Evolutionary conservation across 2,797 vertebrate species (phyloP).

Genomic region (Pelodytes ibericus): DNA sequence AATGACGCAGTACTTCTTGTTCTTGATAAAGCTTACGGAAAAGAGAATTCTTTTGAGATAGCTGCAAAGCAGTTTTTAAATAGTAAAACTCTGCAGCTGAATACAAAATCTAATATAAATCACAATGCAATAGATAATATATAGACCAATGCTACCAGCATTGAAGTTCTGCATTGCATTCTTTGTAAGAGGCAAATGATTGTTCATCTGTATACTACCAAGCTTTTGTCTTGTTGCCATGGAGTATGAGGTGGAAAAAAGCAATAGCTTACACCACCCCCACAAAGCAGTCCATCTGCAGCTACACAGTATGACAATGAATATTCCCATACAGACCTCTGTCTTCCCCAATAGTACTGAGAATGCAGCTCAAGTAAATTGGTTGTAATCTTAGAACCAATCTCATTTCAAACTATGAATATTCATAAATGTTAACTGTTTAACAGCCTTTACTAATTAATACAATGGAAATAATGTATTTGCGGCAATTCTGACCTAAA

Average conservation of each 20-base stretch:
- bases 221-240: conserved; percentile 21
- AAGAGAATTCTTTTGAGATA: conserved; percentile 12
- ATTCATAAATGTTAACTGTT: no score
- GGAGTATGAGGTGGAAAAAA: conserved; percentile 9
- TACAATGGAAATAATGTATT: no score
- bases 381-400: no score
- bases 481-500: no score
- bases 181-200: conserved; percentile 21
- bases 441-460: no score
- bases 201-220: conserved; percentile 23
- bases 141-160: not conserved
- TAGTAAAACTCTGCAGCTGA: not conserved
- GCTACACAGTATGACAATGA: not conserved
- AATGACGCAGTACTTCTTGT: conserved; percentile 28
- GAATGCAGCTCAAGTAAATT: no score
- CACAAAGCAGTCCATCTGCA: conserved; percentile 4
- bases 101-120: not conserved
- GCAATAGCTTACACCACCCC: conserved; percentile 1
- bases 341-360: not conserved
- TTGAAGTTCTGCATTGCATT: not conserved
- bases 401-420: no score
- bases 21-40: conserved; percentile 26
- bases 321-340: not conserved
- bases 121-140: conserved; percentile 4
- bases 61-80: not conserved